These are phyloP conservation scores for Betta splendens DNA, from an alignment of 2,797 vertebrate genomes.

Conservation along the genomic window DNA sequence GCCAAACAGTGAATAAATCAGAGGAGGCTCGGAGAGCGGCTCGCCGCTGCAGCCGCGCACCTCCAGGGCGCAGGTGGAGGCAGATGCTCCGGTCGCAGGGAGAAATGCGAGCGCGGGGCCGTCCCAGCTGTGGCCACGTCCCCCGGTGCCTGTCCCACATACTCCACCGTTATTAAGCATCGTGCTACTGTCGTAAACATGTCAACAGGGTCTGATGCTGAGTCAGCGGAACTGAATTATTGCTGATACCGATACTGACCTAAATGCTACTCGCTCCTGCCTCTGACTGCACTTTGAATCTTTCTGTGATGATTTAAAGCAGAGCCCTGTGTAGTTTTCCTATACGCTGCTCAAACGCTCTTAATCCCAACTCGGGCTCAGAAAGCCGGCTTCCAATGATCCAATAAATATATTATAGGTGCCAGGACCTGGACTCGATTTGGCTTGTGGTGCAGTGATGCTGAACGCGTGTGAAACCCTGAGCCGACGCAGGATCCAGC, in stretches of 20 bases:
- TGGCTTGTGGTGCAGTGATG: conserved; percentile 69
- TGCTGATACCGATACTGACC: no score
- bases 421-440: conserved; percentile 67
- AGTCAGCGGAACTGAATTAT: no score
- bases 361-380: conserved; percentile 59
- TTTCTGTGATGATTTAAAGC: conserved; percentile 14
- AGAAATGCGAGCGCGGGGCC: conserved; percentile 43
- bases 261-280: conserved; percentile 6
- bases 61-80: conserved; percentile 87
- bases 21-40: conserved; percentile 67
- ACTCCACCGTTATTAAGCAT: conserved; percentile 32
- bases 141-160: conserved; percentile 51
- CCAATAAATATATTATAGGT: conserved; percentile 69
- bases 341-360: conserved; percentile 59
- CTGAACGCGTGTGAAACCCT: conserved; percentile 67
- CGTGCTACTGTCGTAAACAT: neutral
- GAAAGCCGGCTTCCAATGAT: conserved; percentile 67
- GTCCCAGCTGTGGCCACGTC: conserved; percentile 61
- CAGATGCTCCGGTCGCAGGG: conserved; percentile 44
- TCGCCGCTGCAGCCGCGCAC: conserved; percentile 66
- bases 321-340: conserved; percentile 50
- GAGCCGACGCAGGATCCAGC: conserved; percentile 56
- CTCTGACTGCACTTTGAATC: neutral
- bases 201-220: no score
- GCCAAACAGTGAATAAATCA: conserved; percentile 98